Evolutionary conservation across 2,888 invertebrate genomes (phyloP).

Genomic region (Carpatolechia fugitivella): DNA sequence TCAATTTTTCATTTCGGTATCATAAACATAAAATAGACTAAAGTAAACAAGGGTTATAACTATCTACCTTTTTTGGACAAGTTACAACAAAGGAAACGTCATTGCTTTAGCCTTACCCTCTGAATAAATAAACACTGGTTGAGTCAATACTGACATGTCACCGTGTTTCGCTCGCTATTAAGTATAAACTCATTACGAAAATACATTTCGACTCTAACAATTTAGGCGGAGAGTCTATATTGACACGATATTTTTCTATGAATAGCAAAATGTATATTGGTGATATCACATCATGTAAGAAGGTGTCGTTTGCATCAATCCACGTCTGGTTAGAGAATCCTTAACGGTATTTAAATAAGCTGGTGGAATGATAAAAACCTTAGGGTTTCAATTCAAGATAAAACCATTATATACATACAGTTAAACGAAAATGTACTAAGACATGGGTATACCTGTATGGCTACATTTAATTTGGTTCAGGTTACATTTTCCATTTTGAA

Average conservation of each 20-base stretch:
- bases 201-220: neutral
- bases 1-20: no score
- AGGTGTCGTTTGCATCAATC: slow-evolving; percentile 73
- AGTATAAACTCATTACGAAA: neutral
- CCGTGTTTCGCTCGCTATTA: slow-evolving; percentile 26
- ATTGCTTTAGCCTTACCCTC: slow-evolving; percentile 45
- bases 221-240: neutral
- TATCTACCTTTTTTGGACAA: no score
- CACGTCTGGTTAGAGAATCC: slow-evolving; percentile 65
- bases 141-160: slow-evolving; percentile 67
- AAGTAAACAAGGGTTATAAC: no score
- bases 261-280: slow-evolving; percentile 15
- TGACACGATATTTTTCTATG: neutral
- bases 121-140: slow-evolving; percentile 61
- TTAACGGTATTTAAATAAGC: slow-evolving; percentile 47
- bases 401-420: no score
- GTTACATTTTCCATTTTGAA: no score
- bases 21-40: no score
- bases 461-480: no score
- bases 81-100: slow-evolving; percentile 37
- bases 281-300: slow-evolving; percentile 38
- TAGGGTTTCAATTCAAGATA: no score
- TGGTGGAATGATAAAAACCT: slow-evolving; percentile 42
- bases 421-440: no score
- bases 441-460: no score